Evolutionary conservation across 2,797 vertebrate genomes (phyloP), one percentile per base, ranked within the genome.

Genomic region (Halcyon leucocephala): DNA sequence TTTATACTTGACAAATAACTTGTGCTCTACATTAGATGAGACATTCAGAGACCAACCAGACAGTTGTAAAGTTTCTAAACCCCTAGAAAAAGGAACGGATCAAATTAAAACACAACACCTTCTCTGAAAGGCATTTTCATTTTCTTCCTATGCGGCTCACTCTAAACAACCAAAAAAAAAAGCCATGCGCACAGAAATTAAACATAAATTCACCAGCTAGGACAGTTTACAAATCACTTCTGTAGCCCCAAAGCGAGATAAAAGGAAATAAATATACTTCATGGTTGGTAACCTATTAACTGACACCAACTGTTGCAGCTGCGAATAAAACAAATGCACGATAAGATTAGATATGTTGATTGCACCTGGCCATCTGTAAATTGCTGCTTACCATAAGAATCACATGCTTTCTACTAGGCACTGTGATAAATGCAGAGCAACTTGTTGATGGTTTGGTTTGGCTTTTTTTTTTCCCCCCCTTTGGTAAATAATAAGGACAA

Each of bases 301-400:
- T 98, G 98, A 97, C 97, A 98, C 97, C 97, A 98, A 98, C 98
- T 97, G 97, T 97, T 95, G 97, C 98, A 99, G 99, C 99, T 99
- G 99, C 95, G 97, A 97, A 96, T 92, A 82, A 77, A 95, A 96
- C 96, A 97, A 97, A 93, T 97, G 90, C 90, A 89, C 93, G 98
- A 99, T 99, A 98, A 99, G 99, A 99, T 99, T 99, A 99, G 98
- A 96, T 94, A 95, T 26, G 88, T 96, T 89, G 54, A 86, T 92
- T 97, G 98, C 99, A 99, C 99, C 99, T 99, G 99, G 98, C 99
- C 97, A 98, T 97, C 96, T 97, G 98, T 97, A 98, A 98, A 98
- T 97, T 94, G 95, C 95, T 95, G 62, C 96, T 94, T 83, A 92
- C 90, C 86, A 94, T 96, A 93, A 90, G 96, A 96, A 97, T 94